Base-by-base conservation (phyloP, 2,113 vertebrate species). In the Circaetus cinerascens region DNA sequence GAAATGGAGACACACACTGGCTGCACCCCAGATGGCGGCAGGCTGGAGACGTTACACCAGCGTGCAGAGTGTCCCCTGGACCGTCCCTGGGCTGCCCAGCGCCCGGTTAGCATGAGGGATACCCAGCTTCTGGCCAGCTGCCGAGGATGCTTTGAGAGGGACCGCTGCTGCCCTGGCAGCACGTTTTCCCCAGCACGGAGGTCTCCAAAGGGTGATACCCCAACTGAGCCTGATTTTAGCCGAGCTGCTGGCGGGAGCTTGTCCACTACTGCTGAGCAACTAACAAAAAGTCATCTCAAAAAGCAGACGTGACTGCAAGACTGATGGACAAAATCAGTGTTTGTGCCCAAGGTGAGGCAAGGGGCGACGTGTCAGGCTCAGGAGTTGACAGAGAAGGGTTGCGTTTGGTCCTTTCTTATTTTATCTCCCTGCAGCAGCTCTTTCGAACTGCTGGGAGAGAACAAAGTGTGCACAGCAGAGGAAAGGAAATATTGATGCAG, bases 351-450 rank as follows among this genome's bases (percentile, higher is more conserved):
- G 53, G 27, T 1, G 7, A 38, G n/a, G 22, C 23, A 3, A 13
- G 25, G 32, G 14, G 14, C 1, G 22, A 32, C 1, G 7, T 8
- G n/a, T 5, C 0, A 4, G 53, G 57, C 63, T 29, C 15, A 2
- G 11, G 62, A 41, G 46, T 2, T 9, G 26, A 15, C 57, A 45
- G 34, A 6, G 34, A 2, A 26, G 51, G 15, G 34, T 5, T 27
- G 36, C 3, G 5, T 69, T 57, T 17, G 46, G 56, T 55, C 29
- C 40, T 36, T 27, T 66, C 16, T 29, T 34, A 1, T 38, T 63
- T 60, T 21, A 55, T 40, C 57, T 56, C 60, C 50, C 26, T 1
- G 3, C 56, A 48, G 50, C 64, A 82, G 86, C 76, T 43, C 62
- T 32, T 32, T 46, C 4, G 2, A 20, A 22, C 32, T 38, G 66